phyloP scores from a whole-genome alignment of 2,113 vertebrate species.

The Fulica atra region DNA sequence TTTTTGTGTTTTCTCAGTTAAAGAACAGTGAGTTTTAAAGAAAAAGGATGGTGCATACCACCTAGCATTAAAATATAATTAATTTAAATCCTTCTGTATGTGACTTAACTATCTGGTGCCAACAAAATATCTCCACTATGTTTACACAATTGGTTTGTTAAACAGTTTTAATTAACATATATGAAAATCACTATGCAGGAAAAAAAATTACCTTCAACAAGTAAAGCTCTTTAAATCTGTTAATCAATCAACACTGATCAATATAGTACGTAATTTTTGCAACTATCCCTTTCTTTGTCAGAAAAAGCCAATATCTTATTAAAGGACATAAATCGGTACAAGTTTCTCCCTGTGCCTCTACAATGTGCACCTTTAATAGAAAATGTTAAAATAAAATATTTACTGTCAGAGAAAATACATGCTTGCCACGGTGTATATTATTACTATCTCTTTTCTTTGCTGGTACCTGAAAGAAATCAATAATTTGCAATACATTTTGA shows the following conservation, averaged over 20 bases:
- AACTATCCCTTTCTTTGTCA: not conserved
- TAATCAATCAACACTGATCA: not conserved
- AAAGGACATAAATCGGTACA: not conserved
- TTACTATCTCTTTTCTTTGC: not conserved
- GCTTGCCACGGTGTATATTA: not conserved
- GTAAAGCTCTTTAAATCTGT: not conserved
- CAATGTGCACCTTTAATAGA: not conserved
- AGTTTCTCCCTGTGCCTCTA: not conserved
- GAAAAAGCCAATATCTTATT: not conserved
- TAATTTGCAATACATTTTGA: slow-evolving; percentile 9
- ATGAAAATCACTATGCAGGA: not conserved
- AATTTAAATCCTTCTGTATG: not conserved
- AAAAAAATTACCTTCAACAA: not conserved
- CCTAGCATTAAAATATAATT: not conserved
- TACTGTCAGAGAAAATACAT: not conserved
- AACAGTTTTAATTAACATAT: not conserved
- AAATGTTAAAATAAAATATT: slow-evolving; percentile 12
- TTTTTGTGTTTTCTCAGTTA: not conserved
- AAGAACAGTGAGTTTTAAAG: not conserved
- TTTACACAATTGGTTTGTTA: not conserved
- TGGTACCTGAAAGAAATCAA: not conserved
- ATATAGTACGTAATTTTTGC: not conserved
- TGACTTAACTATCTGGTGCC: not conserved
- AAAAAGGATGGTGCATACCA: not conserved
- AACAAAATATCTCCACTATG: not conserved